phyloP scores from a whole-genome alignment of 2,113 vertebrate species.

The Lamprotornis superbus region DNA sequence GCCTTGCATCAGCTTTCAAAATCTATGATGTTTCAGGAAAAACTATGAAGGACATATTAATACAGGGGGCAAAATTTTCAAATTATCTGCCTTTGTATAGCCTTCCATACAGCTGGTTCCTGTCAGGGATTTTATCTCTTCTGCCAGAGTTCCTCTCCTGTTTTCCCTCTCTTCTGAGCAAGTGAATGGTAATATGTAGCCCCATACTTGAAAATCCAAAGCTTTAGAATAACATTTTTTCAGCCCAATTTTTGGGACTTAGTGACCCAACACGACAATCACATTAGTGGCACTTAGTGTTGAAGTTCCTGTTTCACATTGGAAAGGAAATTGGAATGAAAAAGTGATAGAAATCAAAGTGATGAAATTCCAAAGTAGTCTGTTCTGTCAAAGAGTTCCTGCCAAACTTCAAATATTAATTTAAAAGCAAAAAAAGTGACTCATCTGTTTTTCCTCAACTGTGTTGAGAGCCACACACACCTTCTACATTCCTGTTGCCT shows the following conservation, averaged over 20 bases:
- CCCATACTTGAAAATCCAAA: not conserved
- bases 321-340: not conserved
- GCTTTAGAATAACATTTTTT: not conserved
- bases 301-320: not conserved
- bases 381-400: not conserved
- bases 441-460: not conserved
- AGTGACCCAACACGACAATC: not conserved
- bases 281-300: rapidly evolving
- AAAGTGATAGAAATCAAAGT: not conserved
- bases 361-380: not conserved
- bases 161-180: not conserved
- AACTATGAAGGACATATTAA: not conserved
- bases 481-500: not conserved
- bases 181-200: not conserved
- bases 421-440: not conserved
- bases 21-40: not conserved
- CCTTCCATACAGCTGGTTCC: not conserved
- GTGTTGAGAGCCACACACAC: rapidly evolving
- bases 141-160: not conserved
- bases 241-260: not conserved
- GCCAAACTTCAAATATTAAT: not conserved
- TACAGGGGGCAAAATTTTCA: not conserved
- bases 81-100: not conserved
- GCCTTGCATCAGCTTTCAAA: not conserved
- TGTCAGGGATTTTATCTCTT: not conserved